Conservation (phyloP, 2,797 vertebrate genomes). For the Chloroceryle inda region DNA sequence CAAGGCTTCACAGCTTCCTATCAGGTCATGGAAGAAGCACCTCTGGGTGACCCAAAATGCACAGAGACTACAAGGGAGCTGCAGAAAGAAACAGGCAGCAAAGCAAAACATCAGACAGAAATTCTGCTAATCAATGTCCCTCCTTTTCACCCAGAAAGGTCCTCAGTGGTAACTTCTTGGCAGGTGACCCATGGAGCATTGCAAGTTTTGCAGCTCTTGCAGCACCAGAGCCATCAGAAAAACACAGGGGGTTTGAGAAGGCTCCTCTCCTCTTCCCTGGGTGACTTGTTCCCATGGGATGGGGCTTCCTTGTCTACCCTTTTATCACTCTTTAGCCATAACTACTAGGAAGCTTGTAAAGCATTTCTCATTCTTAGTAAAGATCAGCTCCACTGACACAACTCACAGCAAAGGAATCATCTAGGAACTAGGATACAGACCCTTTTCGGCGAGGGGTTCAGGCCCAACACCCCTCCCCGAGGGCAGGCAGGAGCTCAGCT, state of each 20-base stretch:
- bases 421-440: neutral
- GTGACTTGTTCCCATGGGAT: rapidly evolving
- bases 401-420: conserved; percentile 29
- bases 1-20: neutral
- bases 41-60: neutral
- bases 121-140: neutral
- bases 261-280: neutral
- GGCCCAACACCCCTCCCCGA: neutral
- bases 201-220: neutral
- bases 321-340: neutral
- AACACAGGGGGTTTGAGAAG: neutral
- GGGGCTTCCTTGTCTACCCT: neutral
- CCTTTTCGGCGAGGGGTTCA: neutral
- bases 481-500: neutral
- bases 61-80: neutral
- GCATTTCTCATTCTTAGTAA: neutral
- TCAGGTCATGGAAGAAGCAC: rapidly evolving
- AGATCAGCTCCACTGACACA: conserved; percentile 39
- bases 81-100: neutral
- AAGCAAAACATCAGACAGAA: neutral
- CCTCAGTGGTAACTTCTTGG: neutral
- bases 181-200: neutral
- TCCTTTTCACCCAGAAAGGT: neutral
- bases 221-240: neutral
- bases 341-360: conserved; percentile 22